A percentile compares a stretch with the other conserved stretches of the same genome.
These are phyloP conservation scores for Pseudococcus viburni DNA, from an alignment of 2,888 invertebrate genomes.

Conservation along the genomic window DNA sequence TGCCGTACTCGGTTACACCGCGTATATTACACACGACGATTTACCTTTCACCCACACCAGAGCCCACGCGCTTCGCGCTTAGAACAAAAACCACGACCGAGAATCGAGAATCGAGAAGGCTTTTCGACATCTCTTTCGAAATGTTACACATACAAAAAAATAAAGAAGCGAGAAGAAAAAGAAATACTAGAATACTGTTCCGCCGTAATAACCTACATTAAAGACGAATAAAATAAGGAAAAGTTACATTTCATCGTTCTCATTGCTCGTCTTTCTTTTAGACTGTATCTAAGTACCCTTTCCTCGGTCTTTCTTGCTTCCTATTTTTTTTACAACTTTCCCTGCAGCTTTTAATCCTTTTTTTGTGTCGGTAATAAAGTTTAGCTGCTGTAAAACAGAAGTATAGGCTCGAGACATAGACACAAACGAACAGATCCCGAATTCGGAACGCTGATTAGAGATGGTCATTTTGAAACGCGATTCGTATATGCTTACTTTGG, in stretches of 20 bases:
- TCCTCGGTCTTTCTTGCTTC: not conserved
- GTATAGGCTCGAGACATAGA: not conserved
- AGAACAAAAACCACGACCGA: not conserved
- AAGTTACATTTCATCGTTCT: constrained; percentile 28
- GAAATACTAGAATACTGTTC: not conserved
- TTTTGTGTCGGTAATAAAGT: constrained; percentile 23
- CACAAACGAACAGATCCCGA: not conserved
- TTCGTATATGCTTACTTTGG: not conserved
- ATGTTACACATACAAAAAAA: not conserved
- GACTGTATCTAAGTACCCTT: not conserved
- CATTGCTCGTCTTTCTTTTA: not conserved
- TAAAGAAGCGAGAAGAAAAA: not conserved
- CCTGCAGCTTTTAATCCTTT: constrained; percentile 2
- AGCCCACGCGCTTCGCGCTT: not conserved
- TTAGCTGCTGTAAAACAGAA: not conserved
- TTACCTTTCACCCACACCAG: not conserved
- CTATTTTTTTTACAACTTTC: constrained; percentile 16
- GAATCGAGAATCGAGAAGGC: not conserved
- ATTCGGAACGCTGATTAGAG: not conserved
- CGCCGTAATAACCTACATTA: constrained; percentile 25
- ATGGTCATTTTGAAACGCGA: not conserved
- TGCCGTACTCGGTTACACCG: not conserved
- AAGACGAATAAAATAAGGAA: constrained; percentile 31
- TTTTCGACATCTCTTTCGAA: not conserved
- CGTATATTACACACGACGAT: too few species aligned